Conservation (phyloP, 1,140 invertebrate genomes). For the Penaeus japonicus region DNA sequence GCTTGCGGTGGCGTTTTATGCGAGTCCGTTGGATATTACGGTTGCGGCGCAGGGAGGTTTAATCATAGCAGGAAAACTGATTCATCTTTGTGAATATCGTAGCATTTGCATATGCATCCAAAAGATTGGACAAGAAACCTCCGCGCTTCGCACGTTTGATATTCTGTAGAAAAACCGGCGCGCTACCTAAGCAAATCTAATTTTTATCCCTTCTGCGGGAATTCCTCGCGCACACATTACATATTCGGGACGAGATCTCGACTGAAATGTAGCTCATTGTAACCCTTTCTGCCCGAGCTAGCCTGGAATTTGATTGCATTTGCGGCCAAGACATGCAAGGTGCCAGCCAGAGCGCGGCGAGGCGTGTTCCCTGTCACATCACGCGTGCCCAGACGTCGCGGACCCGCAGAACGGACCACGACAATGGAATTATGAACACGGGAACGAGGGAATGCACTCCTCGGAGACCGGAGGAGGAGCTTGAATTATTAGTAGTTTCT, state of each 20-base stretch:
- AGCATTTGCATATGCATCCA: no score
- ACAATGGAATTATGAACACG: slow-evolving; percentile 56
- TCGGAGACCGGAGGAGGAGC: slow-evolving; percentile 1
- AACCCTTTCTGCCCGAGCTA: slow-evolving; percentile 42
- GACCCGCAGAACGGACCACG: slow-evolving; percentile 39
- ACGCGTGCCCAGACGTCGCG: slow-evolving; percentile 45
- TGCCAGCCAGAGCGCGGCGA: slow-evolving; percentile 45
- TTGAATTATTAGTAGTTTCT: slow-evolving; percentile 38
- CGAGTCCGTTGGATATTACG: no score
- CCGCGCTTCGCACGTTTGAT: not conserved
- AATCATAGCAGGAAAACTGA: no score
- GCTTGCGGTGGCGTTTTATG: no score
- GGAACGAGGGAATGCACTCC: slow-evolving; percentile 55
- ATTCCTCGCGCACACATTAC: slow-evolving; percentile 35
- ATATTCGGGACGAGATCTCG: slow-evolving; percentile 44
- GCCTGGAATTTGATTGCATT: slow-evolving; percentile 54
- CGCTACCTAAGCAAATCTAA: slow-evolving; percentile 9
- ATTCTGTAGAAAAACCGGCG: not conserved
- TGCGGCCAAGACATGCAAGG: slow-evolving; percentile 54
- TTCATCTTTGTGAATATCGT: no score
- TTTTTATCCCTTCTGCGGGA: slow-evolving; percentile 8
- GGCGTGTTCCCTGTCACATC: slow-evolving; percentile 54
- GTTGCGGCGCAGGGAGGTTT: no score
- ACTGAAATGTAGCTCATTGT: slow-evolving; percentile 53
- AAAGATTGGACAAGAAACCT: no score